Percentiles rank a stretch among this genome's conserved stretches.
These are phyloP conservation scores for Bovichtus variegatus DNA, from an alignment of 2,797 vertebrate genomes.

Conservation along the genomic window DNA sequence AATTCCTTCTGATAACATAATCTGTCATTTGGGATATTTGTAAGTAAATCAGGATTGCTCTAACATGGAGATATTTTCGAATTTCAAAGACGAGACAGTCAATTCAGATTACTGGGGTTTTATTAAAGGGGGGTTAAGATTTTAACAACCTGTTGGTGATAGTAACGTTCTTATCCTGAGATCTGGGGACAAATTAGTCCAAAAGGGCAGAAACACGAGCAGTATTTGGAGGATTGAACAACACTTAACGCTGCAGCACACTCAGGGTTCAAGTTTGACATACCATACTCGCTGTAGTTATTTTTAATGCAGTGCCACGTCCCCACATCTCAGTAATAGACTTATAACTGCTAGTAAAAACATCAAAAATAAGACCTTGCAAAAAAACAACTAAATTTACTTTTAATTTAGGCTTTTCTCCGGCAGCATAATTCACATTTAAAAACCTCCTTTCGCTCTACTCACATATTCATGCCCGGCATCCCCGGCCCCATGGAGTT, in stretches of 20 bases:
- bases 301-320: background rate
- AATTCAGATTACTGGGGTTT: background rate
- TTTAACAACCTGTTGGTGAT: background rate
- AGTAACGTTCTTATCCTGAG: background rate
- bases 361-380: background rate
- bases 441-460: slow-evolving; percentile 6
- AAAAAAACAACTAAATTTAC: background rate
- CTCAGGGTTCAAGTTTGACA: background rate
- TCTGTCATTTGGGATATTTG: background rate
- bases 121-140: background rate
- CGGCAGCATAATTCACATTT: background rate
- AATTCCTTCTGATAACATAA: background rate
- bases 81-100: background rate
- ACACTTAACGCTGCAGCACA: background rate
- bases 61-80: background rate
- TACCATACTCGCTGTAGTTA: background rate
- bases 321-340: background rate
- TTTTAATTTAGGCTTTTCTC: background rate
- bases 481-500: slow-evolving; percentile 92
- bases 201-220: background rate
- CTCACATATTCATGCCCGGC: slow-evolving; percentile 92
- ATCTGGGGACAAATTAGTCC: background rate
- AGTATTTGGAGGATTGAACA: background rate
- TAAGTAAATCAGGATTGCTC: background rate
- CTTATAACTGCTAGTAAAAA: background rate